phyloP scores from a whole-genome alignment of 2,888 invertebrate species.

The Phoenoteleia sp. region DNA sequence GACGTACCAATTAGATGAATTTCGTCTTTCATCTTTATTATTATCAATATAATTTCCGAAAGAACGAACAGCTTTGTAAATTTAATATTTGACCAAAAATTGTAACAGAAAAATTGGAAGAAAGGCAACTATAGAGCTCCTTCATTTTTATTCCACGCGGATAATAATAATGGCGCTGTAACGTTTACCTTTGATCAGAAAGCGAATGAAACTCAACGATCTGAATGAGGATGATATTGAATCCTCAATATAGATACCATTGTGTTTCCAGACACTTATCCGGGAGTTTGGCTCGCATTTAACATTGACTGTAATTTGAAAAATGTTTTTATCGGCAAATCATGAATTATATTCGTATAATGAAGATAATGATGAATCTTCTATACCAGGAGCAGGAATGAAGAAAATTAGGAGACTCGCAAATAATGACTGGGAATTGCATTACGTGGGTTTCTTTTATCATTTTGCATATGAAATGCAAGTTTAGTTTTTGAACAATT shows the following conservation, averaged over 20 bases:
- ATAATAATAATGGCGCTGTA: conserved; percentile 67
- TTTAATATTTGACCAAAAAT: too few relatives aligned
- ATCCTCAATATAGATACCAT: conserved; percentile 68
- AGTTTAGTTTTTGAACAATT: conserved; percentile 15
- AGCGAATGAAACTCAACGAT: conserved; percentile 71
- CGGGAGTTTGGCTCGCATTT: conserved; percentile 34
- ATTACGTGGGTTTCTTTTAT: not conserved
- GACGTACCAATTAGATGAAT: too few relatives aligned
- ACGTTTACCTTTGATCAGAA: conserved; percentile 71
- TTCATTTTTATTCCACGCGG: conserved; percentile 64
- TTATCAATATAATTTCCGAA: not conserved
- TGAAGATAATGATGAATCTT: conserved; percentile 23
- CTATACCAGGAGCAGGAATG: not conserved
- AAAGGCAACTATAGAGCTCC: conserved; percentile 15
- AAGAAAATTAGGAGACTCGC: conserved; percentile 9
- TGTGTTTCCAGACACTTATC: conserved; percentile 59
- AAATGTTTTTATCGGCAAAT: conserved; percentile 48
- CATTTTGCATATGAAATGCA: conserved; percentile 1
- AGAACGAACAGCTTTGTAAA: too few relatives aligned
- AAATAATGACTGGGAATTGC: not conserved
- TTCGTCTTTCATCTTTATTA: too few relatives aligned
- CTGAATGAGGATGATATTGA: conserved; percentile 71
- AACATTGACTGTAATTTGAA: conserved; percentile 41
- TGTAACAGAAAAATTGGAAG: conserved; percentile 47
- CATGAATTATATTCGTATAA: conserved; percentile 38